Evolutionary conservation across 2,888 invertebrate species (phyloP).

Genomic region (Archaeoteleia sp.): DNA sequence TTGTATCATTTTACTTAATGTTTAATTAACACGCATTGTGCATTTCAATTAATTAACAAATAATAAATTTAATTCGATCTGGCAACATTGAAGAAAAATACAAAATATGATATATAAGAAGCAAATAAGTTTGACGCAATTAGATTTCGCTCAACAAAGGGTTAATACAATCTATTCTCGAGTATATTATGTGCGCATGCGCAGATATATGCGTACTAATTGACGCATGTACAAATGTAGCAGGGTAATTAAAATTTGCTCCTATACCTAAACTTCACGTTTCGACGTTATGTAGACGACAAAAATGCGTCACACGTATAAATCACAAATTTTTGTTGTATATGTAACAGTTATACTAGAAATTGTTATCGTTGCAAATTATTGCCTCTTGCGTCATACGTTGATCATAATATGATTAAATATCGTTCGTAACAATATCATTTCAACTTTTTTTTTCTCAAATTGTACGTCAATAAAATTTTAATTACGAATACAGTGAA

Average conservation of each 20-base stretch:
- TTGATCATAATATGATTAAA: constrained; percentile 41
- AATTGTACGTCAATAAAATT: background rate
- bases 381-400: constrained; percentile 28
- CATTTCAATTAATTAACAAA: too few relatives aligned
- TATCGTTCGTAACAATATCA: constrained; percentile 35
- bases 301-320: constrained; percentile 31
- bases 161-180: constrained; percentile 38
- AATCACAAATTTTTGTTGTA: constrained; percentile 26
- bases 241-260: constrained; percentile 42
- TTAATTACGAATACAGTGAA: background rate
- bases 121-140: background rate
- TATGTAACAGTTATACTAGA: constrained; percentile 35
- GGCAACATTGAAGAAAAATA: too few relatives aligned
- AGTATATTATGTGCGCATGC: constrained; percentile 46
- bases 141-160: constrained; percentile 19
- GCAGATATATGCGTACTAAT: constrained; percentile 49
- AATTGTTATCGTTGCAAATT: constrained; percentile 21
- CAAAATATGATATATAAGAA: background rate
- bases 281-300: constrained; percentile 28
- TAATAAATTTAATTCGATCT: too few relatives aligned
- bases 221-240: constrained; percentile 51
- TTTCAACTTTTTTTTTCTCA: too few relatives aligned
- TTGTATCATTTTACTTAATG: too few relatives aligned
- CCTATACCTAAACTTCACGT: constrained; percentile 42
- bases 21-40: too few relatives aligned